phyloP scores from a whole-genome alignment of 2,797 vertebrate genomes.

The Anguilla anguilla region DNA sequence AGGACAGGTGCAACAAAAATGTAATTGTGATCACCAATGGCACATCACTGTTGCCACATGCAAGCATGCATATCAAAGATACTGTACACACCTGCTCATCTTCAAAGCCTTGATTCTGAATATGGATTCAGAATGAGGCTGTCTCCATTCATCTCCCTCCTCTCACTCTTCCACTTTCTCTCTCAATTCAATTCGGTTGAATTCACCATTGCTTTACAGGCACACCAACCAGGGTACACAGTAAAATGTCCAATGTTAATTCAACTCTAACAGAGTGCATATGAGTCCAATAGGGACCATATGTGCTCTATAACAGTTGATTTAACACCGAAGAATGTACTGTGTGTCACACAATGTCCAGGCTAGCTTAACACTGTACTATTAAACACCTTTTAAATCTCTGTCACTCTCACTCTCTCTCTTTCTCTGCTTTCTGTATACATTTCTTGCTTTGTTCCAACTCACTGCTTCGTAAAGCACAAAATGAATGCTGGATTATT shows the following conservation, averaged over 20 bases:
- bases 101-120: constrained; percentile 56
- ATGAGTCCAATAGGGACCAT: no score
- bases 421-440: constrained; percentile 18
- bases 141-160: constrained; percentile 29
- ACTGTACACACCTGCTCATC: constrained; percentile 61
- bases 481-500: constrained; percentile 32
- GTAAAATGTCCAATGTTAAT: no score
- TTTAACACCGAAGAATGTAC: no score
- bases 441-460: constrained; percentile 4
- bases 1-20: neutral
- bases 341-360: neutral
- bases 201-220: neutral
- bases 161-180: constrained; percentile 28
- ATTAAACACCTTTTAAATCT: neutral
- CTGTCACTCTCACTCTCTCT: constrained; percentile 26
- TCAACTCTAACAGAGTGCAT: no score
- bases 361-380: neutral
- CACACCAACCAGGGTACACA: neutral
- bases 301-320: no score
- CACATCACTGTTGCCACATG: constrained; percentile 40
- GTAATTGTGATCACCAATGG: neutral
- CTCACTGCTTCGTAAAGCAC: constrained; percentile 11
- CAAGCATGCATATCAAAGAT: constrained; percentile 62
- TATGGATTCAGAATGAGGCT: constrained; percentile 6
- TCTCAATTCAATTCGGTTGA: neutral